These are phyloP conservation scores for Xiphophorus couchianus DNA, from an alignment of 2,113 vertebrate species.

Conservation along the genomic window DNA sequence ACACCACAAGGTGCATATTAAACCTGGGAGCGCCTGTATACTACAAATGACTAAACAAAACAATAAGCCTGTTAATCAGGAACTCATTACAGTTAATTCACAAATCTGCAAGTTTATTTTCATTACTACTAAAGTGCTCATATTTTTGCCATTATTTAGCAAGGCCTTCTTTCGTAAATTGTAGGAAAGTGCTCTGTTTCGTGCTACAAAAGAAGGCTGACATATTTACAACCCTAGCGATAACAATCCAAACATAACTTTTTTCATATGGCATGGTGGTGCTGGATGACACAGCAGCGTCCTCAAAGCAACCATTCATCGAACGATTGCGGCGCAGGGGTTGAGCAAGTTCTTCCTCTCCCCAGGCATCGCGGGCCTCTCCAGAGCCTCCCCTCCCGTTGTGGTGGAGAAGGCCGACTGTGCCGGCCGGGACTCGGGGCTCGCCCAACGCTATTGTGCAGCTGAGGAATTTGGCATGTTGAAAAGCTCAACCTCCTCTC, in stretches of 20 bases:
- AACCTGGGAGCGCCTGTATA: not conserved
- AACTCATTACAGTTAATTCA: conserved; percentile 3
- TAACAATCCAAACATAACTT: not conserved
- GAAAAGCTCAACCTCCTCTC: conserved; percentile 55
- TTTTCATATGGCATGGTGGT: conserved; percentile 39
- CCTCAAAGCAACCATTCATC: conserved; percentile 74
- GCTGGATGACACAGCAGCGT: conserved; percentile 50
- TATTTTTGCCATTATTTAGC: not conserved
- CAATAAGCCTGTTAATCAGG: not conserved
- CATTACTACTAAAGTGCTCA: no score
- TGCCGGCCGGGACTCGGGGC: conserved; percentile 60
- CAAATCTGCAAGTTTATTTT: not conserved
- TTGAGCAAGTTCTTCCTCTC: conserved; percentile 72
- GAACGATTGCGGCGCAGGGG: conserved; percentile 51
- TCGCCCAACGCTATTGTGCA: conserved; percentile 73
- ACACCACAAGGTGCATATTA: not conserved
- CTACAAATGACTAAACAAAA: not conserved
- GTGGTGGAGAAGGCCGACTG: conserved; percentile 65
- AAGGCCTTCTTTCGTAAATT: not conserved
- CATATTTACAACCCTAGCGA: not conserved
- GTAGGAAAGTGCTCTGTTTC: not conserved
- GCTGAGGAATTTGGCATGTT: conserved; percentile 78
- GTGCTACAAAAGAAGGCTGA: not conserved
- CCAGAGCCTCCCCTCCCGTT: conserved; percentile 73
- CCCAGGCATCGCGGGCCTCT: conserved; percentile 66